Evolutionary conservation across 2,888 invertebrate species (phyloP), one percentile per base, ranked within the genome.

Genomic region (Perithous albicinctus): DNA sequence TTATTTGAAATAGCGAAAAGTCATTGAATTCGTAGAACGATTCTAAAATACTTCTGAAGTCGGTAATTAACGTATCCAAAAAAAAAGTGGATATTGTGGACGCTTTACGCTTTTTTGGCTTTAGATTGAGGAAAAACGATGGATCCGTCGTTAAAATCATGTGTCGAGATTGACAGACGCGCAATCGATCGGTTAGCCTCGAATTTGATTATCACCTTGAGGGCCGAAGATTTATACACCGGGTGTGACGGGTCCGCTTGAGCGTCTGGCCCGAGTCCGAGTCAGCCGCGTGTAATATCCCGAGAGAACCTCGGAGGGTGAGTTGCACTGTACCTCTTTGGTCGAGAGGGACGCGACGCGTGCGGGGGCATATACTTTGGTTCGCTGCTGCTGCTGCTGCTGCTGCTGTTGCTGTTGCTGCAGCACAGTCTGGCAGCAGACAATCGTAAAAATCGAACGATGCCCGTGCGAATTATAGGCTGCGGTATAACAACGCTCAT

Each of bases 401-500:
- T 29, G 29, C 29, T 29, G 29, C 29, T 29, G 29, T 5, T 29
- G 29, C 5, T 66, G 67, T 64, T 51, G 56, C 67, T 72, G 46
- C 56, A 56, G 75, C 85, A 87, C 87, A 87, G 90, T 89, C 89
- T 89, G 89, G 88, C 91, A 89, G 89, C 91, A 91, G 91, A 91
- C 92, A 92, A 92, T 92, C 91, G 92, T 92, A 92, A 92, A 91
- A 92, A 90, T 88, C 89, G 90, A 88, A 92, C 89, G 91, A 92
- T 91, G 90, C 89, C 88, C 86, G 86, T 87, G 90, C 91, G 91
- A 92, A 91, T 92, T 91, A 92, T 90, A 91, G 91, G 89, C 90
- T 90, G 88, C 88, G 91, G 88, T 88, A 88, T 88, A 86, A 82
- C 75, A 82, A 78, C 82, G 74, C 72, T 82, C 80, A 75, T 77